Conservation (phyloP, 2,797 vertebrate species). For the Clarias platycephalus region DNA sequence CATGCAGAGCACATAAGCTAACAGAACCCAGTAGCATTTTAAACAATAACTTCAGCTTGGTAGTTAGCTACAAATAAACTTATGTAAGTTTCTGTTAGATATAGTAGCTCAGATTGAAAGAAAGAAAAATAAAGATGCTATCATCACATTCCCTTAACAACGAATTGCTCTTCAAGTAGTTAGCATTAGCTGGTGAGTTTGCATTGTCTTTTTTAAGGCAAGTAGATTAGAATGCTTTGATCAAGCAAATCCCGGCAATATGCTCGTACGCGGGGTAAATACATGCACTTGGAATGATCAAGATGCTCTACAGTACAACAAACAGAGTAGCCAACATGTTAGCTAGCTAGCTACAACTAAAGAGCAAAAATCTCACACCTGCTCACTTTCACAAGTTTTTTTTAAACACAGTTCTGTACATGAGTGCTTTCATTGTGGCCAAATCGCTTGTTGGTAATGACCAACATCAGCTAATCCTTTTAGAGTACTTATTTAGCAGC, state of each 20-base stretch:
- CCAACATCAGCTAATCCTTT: not conserved
- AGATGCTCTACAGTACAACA: not conserved
- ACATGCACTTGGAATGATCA: not conserved
- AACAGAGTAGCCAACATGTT: not conserved
- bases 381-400: not conserved
- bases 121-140: too few relatives aligned
- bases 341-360: not conserved
- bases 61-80: not conserved
- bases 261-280: not conserved
- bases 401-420: not conserved
- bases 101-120: not conserved
- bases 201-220: not conserved
- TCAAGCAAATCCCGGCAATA: not conserved
- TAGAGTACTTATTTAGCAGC: not conserved
- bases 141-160: too few relatives aligned
- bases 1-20: not conserved
- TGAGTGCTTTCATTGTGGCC: not conserved
- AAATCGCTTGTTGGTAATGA: too few relatives aligned
- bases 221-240: not conserved
- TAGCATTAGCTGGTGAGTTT: too few relatives aligned
- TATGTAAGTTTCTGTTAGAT: not conserved
- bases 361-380: not conserved
- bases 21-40: not conserved
- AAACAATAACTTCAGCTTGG: not conserved
- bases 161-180: too few relatives aligned